Conservation (phyloP, 2,888 invertebrate species). For the Ypsolopha scabrella region DNA sequence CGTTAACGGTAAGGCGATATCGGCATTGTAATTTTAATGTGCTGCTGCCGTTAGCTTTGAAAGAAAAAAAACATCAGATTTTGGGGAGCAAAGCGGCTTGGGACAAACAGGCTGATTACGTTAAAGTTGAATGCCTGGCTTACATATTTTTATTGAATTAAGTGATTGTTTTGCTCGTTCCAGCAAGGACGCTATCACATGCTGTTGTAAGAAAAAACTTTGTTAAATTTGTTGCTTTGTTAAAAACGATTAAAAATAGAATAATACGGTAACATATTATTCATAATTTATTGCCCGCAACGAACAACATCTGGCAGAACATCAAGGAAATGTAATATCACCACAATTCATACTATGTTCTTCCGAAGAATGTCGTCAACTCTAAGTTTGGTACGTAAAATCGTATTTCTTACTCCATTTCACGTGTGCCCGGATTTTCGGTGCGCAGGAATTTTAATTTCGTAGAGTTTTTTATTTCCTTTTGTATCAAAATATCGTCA, state of each 20-base stretch:
- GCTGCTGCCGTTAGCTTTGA: conserved; percentile 48
- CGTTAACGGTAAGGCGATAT: conserved; percentile 66
- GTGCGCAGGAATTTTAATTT: conserved; percentile 49
- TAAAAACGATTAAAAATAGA: not conserved
- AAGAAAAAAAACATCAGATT: conserved; percentile 33
- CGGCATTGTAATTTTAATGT: conserved; percentile 64
- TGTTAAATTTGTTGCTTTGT: not conserved
- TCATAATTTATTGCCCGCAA: not conserved
- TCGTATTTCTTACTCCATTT: conserved; percentile 37
- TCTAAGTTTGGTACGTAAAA: conserved; percentile 39
- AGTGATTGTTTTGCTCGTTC: no score
- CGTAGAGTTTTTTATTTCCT: conserved; percentile 22
- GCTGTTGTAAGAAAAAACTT: no score
- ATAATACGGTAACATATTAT: not conserved
- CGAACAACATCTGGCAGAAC: no score
- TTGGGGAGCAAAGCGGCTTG: conserved; percentile 24
- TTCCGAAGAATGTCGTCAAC: conserved; percentile 33
- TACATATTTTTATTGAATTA: no score
- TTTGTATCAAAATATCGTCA: conserved; percentile 40
- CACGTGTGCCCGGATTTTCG: conserved; percentile 48
- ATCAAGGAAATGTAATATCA: no score
- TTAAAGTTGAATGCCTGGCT: not conserved
- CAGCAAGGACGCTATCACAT: not conserved
- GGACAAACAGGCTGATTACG: conserved; percentile 36
- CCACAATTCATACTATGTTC: not conserved